These are phyloP conservation scores for Platycercus adscitus DNA, from an alignment of 2,113 vertebrate species.

Conservation along the genomic window DNA sequence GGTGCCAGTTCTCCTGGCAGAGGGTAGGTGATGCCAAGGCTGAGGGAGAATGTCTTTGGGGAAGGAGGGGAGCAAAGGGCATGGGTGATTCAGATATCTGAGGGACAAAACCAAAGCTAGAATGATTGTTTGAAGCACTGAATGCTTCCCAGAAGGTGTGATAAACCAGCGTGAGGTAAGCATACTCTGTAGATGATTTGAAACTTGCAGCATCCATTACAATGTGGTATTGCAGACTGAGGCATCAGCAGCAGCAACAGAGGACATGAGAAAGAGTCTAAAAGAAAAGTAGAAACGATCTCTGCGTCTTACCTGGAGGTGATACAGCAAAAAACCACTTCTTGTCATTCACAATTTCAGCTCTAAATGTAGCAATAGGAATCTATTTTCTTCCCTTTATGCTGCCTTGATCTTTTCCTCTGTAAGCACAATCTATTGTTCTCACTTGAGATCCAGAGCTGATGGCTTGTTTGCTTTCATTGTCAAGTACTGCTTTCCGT, in stretches of 20 bases:
- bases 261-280: not conserved
- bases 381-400: not conserved
- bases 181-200: not conserved
- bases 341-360: not conserved
- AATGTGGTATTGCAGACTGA: not conserved
- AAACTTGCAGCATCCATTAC: not conserved
- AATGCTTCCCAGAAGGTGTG: not conserved
- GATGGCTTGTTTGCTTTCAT: slow-evolving; percentile 51
- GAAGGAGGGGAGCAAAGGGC: not conserved
- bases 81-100: not conserved
- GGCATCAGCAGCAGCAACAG: not conserved
- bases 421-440: not conserved
- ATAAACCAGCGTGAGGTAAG: not conserved
- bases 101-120: not conserved
- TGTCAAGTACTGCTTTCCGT: slow-evolving; percentile 21
- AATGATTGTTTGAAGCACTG: not conserved
- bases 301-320: not conserved
- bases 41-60: not conserved
- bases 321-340: not conserved
- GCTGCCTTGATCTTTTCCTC: not conserved
- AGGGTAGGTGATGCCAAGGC: not conserved
- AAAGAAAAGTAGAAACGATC: not conserved
- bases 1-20: not conserved
- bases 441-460: not conserved
- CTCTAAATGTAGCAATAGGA: not conserved